phyloP scores from a whole-genome alignment of 2,113 vertebrate species.

The Mugil cephalus region DNA sequence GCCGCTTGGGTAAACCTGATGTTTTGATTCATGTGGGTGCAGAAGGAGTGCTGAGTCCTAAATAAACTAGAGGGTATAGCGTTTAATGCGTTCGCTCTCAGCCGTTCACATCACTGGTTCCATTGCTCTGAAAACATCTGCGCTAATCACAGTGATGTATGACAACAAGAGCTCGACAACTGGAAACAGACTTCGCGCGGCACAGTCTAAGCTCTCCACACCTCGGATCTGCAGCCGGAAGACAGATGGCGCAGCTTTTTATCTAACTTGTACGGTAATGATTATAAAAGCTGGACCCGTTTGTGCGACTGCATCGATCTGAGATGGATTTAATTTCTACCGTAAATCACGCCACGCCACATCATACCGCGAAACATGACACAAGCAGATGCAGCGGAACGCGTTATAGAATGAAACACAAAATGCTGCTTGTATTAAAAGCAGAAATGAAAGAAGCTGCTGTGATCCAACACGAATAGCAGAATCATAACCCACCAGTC shows the following conservation, averaged over 20 bases:
- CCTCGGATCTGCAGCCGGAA: not conserved
- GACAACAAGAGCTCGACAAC: too few species aligned
- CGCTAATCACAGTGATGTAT: too few species aligned
- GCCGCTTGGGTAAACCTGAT: not conserved
- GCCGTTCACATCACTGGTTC: not conserved
- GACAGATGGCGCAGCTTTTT: constrained; percentile 7
- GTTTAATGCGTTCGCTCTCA: not conserved
- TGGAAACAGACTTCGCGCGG: not conserved
- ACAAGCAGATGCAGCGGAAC: too few species aligned
- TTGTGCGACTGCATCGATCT: too few species aligned
- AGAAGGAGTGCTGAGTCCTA: not conserved
- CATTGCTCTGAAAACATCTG: not conserved
- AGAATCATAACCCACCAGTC: too few species aligned
- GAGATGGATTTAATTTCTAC: too few species aligned
- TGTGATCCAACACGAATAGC: too few species aligned
- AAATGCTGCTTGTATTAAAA: not conserved
- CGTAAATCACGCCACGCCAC: too few species aligned
- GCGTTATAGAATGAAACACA: not conserved
- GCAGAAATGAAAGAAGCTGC: not conserved
- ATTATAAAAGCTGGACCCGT: too few species aligned
- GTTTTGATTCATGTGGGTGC: not conserved
- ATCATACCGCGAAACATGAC: too few species aligned
- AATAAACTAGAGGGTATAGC: not conserved
- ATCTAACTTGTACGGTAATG: not conserved
- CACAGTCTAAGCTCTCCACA: not conserved